phyloP scores from a whole-genome alignment of 2,113 vertebrate genomes.

The Anas platyrhynchos region DNA sequence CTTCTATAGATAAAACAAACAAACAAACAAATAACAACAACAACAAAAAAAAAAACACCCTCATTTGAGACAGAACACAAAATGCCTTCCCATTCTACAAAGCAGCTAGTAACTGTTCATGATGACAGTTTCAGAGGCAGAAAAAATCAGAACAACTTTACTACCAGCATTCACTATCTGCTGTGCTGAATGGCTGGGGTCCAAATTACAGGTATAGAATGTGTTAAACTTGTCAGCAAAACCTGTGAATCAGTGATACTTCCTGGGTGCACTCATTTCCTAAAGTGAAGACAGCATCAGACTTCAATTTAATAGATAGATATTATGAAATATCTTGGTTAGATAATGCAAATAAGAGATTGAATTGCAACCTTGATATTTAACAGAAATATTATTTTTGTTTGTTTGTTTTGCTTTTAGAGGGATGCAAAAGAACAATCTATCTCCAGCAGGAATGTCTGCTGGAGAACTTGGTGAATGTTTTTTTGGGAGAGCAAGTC shows the following conservation, averaged over 20 bases:
- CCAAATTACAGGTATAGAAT: fast-evolving
- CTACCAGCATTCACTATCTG: not conserved
- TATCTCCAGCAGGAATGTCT: not conserved
- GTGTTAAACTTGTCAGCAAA: not conserved
- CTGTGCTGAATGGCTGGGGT: not conserved
- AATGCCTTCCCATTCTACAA: not conserved
- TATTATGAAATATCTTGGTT: not conserved
- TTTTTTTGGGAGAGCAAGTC: not conserved
- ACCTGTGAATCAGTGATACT: not conserved
- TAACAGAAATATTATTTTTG: not conserved
- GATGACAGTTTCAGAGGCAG: not conserved
- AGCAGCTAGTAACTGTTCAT: not conserved
- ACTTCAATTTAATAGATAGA: not conserved
- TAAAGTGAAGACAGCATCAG: not conserved
- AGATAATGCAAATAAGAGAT: not conserved
- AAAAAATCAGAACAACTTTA: not conserved
- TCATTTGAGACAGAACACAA: not conserved
- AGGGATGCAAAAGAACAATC: conserved; percentile 1
- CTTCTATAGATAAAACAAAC: not conserved
- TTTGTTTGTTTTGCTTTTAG: not conserved
- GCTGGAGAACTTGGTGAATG: conserved; percentile 12
- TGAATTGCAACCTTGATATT: conserved; percentile 11
- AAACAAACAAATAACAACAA: no score
- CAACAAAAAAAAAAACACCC: no score
- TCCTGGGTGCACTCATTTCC: not conserved